These are phyloP conservation scores for Thera britannica DNA, from an alignment of 2,888 invertebrate genomes.

Conservation along the genomic window DNA sequence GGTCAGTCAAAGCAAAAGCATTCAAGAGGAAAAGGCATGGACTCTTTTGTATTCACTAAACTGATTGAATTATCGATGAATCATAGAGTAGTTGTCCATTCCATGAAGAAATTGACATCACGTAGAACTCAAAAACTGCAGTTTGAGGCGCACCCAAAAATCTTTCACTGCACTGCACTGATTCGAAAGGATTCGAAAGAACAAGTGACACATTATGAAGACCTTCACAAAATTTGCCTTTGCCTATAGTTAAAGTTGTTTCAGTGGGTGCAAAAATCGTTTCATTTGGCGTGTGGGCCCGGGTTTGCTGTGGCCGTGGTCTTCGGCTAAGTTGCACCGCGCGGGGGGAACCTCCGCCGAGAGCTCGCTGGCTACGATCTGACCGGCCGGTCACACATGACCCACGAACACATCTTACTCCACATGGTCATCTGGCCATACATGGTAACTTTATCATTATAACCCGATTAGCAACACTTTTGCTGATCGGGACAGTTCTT, in stretches of 20 bases:
- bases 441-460: conserved; percentile 76
- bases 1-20: conserved; percentile 65
- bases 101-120: too few relatives aligned
- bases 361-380: conserved; percentile 89
- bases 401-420: conserved; percentile 88
- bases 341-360: conserved; percentile 91
- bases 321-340: conserved; percentile 89
- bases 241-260: background rate
- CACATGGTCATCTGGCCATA: conserved; percentile 89
- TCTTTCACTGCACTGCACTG: too few relatives aligned
- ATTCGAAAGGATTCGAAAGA: too few relatives aligned
- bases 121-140: too few relatives aligned
- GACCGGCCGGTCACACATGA: conserved; percentile 90
- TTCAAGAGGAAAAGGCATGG: background rate
- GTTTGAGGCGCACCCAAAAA: too few relatives aligned
- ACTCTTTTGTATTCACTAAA: too few relatives aligned
- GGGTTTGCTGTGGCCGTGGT: conserved; percentile 88
- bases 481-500: too few relatives aligned
- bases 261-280: conserved; percentile 89
- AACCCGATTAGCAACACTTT: background rate
- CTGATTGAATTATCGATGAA: too few relatives aligned
- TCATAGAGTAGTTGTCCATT: too few relatives aligned
- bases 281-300: conserved; percentile 91
- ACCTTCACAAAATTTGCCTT: background rate
- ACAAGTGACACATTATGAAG: too few relatives aligned